phyloP scores from a whole-genome alignment of 64 coral and sea anemone genomes.

The Pachyseris speciosa region DNA sequence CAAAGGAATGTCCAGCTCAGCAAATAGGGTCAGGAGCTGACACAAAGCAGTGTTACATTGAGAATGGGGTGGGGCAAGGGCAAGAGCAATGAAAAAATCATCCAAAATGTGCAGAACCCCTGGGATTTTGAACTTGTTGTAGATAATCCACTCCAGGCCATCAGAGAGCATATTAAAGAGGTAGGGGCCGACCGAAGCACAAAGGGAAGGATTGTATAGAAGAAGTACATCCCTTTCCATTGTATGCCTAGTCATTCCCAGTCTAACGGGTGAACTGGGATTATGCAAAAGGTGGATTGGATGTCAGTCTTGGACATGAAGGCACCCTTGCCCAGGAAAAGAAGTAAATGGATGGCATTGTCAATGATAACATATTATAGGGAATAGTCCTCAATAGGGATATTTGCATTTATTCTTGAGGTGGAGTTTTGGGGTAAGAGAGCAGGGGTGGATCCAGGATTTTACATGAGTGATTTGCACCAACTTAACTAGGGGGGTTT shows the following conservation, averaged over 20 bases:
- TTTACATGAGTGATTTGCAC: no score
- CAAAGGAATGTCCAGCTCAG: background rate
- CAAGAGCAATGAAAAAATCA: slow-evolving; percentile 39
- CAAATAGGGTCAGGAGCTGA: background rate
- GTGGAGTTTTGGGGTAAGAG: background rate
- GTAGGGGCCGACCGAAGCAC: background rate
- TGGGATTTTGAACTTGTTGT: background rate
- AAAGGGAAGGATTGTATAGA: background rate
- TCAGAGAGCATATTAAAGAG: background rate
- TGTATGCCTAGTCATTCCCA: slow-evolving; percentile 24
- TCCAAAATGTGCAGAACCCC: slow-evolving; percentile 24
- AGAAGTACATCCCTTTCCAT: slow-evolving; percentile 25
- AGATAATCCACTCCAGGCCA: slow-evolving; percentile 10
- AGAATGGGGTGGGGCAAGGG: background rate
- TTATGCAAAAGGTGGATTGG: slow-evolving; percentile 8
- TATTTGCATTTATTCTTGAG: slow-evolving; percentile 11
- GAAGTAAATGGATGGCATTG: no score
- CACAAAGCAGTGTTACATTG: background rate
- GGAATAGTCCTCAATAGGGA: background rate
- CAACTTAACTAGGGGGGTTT: no score
- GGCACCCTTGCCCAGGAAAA: no score
- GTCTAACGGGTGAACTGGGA: slow-evolving; percentile 30
- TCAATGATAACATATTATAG: no score
- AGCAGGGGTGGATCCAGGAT: no score
- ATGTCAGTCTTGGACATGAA: no score